Conservation (phyloP, 2,797 vertebrate genomes). For the Glossophaga mutica region DNA sequence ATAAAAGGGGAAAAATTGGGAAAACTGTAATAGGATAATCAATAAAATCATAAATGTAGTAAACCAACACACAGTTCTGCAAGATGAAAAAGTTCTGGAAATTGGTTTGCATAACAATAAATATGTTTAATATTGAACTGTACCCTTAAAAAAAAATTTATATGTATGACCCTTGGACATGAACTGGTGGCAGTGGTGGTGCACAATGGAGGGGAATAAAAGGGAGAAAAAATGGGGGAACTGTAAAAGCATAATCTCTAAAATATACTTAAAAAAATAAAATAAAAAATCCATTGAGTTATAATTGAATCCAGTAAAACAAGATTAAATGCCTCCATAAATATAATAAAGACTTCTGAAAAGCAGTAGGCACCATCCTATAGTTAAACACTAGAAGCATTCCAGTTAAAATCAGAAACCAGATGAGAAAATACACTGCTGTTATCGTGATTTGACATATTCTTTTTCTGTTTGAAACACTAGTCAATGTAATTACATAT, state of each 20-base stretch:
- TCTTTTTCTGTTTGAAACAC: not conserved
- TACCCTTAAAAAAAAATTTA: not conserved
- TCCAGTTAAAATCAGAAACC: not conserved
- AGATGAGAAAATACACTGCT: not conserved
- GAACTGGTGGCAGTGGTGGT: too few relatives aligned
- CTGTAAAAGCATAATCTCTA: too few relatives aligned
- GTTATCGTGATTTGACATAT: not conserved
- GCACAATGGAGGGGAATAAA: too few relatives aligned
- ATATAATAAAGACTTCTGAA: not conserved
- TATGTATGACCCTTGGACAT: too few relatives aligned
- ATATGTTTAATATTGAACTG: not conserved
- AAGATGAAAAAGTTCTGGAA: not conserved
- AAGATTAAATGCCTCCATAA: not conserved
- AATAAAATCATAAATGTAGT: too few relatives aligned
- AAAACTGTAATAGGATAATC: too few relatives aligned
- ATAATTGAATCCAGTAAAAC: not conserved
- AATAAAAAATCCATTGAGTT: not conserved
- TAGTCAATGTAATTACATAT: not conserved
- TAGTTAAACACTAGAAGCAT: not conserved
- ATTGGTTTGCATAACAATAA: not conserved
- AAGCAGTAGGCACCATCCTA: not conserved
- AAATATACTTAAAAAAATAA: too few relatives aligned
- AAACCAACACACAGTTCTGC: not conserved
- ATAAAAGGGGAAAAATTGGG: too few relatives aligned
- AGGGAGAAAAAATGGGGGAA: too few relatives aligned